Evolutionary conservation across 2,113 vertebrate genomes (phyloP).

Genomic region (Crotalus viridis): DNA sequence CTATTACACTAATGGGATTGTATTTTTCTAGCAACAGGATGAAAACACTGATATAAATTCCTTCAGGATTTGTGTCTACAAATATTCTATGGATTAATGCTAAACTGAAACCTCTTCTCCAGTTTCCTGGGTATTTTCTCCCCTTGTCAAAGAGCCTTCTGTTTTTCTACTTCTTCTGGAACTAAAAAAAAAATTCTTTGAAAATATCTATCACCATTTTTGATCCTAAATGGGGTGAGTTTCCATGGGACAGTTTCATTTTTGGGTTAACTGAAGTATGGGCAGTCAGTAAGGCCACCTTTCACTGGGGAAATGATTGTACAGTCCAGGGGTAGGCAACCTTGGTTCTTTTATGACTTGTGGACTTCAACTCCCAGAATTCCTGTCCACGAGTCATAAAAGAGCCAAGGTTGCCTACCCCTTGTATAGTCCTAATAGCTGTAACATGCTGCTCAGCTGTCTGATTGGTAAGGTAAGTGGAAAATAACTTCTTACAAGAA

Average conservation of each 20-base stretch:
- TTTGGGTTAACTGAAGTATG: neutral
- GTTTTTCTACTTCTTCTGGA: neutral
- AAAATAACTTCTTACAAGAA: neutral
- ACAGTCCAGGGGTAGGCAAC: neutral
- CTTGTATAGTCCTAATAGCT: neutral
- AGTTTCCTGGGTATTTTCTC: neutral
- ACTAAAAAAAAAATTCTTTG: neutral
- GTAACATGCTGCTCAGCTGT: neutral
- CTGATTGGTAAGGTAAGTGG: neutral
- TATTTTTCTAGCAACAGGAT: slow-evolving; percentile 40
- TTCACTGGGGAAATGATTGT: neutral
- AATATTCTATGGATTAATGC: neutral
- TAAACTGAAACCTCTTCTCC: neutral
- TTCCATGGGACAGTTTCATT: neutral
- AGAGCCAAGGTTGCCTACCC: too few species aligned
- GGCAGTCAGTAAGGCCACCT: neutral
- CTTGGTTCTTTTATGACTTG: too few species aligned
- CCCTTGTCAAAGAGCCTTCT: neutral
- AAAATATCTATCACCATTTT: neutral
- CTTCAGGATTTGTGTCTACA: slow-evolving; percentile 29
- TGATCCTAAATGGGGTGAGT: neutral
- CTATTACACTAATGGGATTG: slow-evolving; percentile 27
- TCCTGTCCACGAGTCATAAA: too few species aligned
- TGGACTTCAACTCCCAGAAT: too few species aligned
- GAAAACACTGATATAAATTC: slow-evolving; percentile 18